Evolutionary conservation across 2,113 vertebrate species (phyloP).

Genomic region (Phocoena sinus): DNA sequence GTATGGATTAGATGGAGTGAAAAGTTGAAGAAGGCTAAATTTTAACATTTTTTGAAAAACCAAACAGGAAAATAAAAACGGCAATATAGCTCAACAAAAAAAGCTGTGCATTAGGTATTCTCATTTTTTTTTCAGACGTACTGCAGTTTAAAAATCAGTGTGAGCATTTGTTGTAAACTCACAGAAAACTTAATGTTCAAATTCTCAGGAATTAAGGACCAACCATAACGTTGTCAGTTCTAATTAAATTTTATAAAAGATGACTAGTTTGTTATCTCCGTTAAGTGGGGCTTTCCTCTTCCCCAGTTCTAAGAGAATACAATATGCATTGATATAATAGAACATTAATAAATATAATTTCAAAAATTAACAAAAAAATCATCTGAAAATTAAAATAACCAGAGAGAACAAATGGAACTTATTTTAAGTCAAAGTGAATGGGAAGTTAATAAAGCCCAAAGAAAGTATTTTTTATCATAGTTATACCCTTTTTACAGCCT

Average conservation of each 20-base stretch:
- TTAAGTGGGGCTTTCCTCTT: conserved; percentile 48
- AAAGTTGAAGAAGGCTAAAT: conserved; percentile 52
- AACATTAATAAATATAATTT: conserved; percentile 81
- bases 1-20: conserved; percentile 58
- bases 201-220: conserved; percentile 85
- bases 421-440: background rate
- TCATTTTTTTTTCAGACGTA: conserved; percentile 44
- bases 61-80: conserved; percentile 11
- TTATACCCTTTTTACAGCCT: background rate
- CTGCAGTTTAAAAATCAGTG: conserved; percentile 59
- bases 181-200: conserved; percentile 75
- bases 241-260: conserved; percentile 76
- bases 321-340: conserved; percentile 69
- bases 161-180: conserved; percentile 64
- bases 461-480: background rate
- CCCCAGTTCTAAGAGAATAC: conserved; percentile 68
- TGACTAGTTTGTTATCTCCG: conserved; percentile 71
- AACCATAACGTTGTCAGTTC: conserved; percentile 77
- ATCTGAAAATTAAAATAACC: background rate
- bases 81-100: background rate
- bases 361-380: conserved; percentile 43
- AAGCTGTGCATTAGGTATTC: background rate
- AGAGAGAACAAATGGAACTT: background rate
- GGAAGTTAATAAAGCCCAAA: background rate
- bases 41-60: conserved; percentile 57